Evolutionary conservation across 2,113 vertebrate species (phyloP).

Genomic region (Terrapene triunguis): DNA sequence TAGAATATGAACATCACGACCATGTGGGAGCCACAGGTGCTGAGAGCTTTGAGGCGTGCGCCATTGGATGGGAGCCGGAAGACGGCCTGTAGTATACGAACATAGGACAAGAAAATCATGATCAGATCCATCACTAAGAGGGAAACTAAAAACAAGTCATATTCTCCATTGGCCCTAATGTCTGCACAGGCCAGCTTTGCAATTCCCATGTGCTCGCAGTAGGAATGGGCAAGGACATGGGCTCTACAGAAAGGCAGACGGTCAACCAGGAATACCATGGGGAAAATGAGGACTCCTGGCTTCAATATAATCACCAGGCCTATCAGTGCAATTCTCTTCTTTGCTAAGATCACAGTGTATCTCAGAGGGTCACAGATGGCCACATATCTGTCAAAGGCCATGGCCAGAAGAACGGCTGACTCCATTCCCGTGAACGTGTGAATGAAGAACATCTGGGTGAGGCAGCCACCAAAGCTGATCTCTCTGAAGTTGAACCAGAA

Average conservation of each 20-base stretch:
- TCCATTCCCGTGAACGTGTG: not conserved
- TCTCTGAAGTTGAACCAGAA: not conserved
- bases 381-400: no score
- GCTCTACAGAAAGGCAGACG: slow-evolving; percentile 50
- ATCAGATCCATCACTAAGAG: no score
- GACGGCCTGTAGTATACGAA: slow-evolving; percentile 9
- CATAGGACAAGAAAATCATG: slow-evolving; percentile 51
- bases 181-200: slow-evolving; percentile 57
- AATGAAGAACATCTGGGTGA: not conserved
- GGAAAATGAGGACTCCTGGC: slow-evolving; percentile 47
- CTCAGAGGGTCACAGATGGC: no score
- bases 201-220: slow-evolving; percentile 70
- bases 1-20: slow-evolving; percentile 47
- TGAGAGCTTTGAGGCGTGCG: slow-evolving; percentile 35
- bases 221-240: slow-evolving; percentile 48
- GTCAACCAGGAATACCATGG: slow-evolving; percentile 54
- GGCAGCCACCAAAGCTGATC: not conserved
- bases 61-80: not conserved
- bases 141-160: no score
- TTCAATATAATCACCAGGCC: not conserved
- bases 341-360: no score
- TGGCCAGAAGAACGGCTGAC: no score
- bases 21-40: slow-evolving; percentile 49
- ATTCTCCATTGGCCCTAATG: slow-evolving; percentile 28
- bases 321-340: no score